Base-by-base conservation (phyloP, 2,888 invertebrate species). In the Epicampocera succincta region DNA sequence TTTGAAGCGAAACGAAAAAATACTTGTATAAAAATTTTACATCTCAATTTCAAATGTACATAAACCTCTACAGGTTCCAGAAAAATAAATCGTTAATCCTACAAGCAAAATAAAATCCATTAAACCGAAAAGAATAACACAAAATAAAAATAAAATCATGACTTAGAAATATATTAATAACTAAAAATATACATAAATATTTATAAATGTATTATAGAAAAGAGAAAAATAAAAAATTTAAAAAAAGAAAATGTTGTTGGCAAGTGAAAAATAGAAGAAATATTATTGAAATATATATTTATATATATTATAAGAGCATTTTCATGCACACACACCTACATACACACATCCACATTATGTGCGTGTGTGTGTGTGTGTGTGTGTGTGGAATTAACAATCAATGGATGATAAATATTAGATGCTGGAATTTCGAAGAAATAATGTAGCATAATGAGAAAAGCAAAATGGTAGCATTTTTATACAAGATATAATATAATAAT, bases 231-330 rank as follows among this genome's bases (percentile, higher is more conserved):
- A n/a, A n/a, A n/a, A n/a, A n/a, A n/a, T n/a, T n/a, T n/a, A 66
- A 71, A 66, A 56, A 63, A 60, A 15, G 8, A 63, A 78, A 72
- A 48, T 80, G 69, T 80, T 80, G 80, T 80, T 83, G 73, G 80
- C 63, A 76, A 74, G 61, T 80, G 52, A 48, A 33, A 33, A 33
- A 68, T 73, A 77, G 48, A 33, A 33, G 8, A 33, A 6, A 33
- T 33, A 33, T 33, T 33, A 33, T 33, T 33, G 8, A 33, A 33
- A n/a, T n/a, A n/a, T n/a, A 77, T 17, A 72, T 65, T 66, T 21
- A 71, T 52, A 61, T 63, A 61, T 58, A 44, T 15, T 58, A 46
- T 46, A 15, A 17, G 15, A 0, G 33, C 33, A 9, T 33, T 8
- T 9, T 3, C 33, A 46, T 6, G 9, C n/a, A 15, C n/a, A 15